These are phyloP conservation scores for Hesperophylax magnus DNA, from an alignment of 1,140 invertebrate species.

Conservation along the genomic window DNA sequence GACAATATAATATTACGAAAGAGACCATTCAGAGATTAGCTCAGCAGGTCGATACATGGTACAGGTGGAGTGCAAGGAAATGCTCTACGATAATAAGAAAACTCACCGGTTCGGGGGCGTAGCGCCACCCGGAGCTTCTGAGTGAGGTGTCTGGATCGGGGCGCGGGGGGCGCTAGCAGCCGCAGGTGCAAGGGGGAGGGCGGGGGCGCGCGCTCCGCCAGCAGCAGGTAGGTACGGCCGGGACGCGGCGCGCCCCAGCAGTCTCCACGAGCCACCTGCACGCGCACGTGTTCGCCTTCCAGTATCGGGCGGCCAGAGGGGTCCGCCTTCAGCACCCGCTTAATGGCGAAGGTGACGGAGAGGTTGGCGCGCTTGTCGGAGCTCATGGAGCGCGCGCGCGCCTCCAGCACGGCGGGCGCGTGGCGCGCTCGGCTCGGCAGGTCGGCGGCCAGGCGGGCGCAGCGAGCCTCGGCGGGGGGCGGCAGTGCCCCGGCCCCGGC, in stretches of 20 bases:
- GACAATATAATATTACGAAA: no score
- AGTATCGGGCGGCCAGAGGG: conserved; percentile 64
- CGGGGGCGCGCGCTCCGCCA: conserved; percentile 42
- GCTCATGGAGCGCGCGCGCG: conserved; percentile 76
- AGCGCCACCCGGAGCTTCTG: conserved; percentile 34
- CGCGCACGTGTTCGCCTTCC: conserved; percentile 73
- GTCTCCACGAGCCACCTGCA: conserved; percentile 75
- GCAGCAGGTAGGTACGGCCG: conserved; percentile 62
- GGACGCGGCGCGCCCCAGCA: conserved; percentile 75
- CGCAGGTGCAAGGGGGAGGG: conserved; percentile 5
- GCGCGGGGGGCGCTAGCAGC: conserved; percentile 46
- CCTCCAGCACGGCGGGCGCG: conserved; percentile 77
- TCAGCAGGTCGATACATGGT: no score
- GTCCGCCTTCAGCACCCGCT: conserved; percentile 74
- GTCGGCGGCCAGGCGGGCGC: conserved; percentile 73
- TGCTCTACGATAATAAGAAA: not conserved
- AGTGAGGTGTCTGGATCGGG: conserved; percentile 25
- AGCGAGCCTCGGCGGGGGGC: conserved; percentile 62
- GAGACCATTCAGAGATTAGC: no score
- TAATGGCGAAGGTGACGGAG: conserved; percentile 78
- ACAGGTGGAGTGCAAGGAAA: not conserved
- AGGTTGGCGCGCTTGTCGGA: conserved; percentile 72
- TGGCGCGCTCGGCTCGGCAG: conserved; percentile 71
- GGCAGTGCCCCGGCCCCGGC: conserved; percentile 18
- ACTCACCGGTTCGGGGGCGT: conserved; percentile 40